Evolutionary conservation across 2,888 invertebrate species (phyloP).

Genomic region (Pterostichus niger): DNA sequence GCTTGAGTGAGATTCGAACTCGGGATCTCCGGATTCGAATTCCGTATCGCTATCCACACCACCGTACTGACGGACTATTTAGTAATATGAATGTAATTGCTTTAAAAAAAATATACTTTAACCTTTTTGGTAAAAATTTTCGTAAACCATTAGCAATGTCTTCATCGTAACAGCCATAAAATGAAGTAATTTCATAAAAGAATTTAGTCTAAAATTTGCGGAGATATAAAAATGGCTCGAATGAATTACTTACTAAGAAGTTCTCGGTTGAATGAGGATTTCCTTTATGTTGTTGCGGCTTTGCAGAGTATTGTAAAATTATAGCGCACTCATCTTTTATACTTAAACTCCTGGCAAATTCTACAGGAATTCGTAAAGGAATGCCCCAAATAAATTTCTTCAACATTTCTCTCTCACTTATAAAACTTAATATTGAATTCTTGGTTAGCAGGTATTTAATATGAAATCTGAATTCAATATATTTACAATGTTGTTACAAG

Average conservation of each 20-base stretch:
- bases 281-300: constrained; percentile 6
- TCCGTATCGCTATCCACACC: too few relatives aligned
- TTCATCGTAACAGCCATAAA: too few relatives aligned
- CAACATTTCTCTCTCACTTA: constrained; percentile 41
- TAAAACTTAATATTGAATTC: constrained; percentile 42
- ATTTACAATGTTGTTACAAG: too few relatives aligned
- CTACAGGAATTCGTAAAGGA: constrained; percentile 17
- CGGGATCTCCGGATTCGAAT: too few relatives aligned
- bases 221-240: neutral
- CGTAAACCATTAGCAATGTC: too few relatives aligned
- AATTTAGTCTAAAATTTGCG: neutral
- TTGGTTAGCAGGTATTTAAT: neutral
- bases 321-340: constrained; percentile 42
- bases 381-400: constrained; percentile 46
- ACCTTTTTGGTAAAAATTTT: too few relatives aligned
- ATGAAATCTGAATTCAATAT: too few relatives aligned
- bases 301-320: constrained; percentile 33
- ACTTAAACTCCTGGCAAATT: constrained; percentile 49
- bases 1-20: too few relatives aligned
- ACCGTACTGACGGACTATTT: too few relatives aligned
- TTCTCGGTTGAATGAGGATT: constrained; percentile 6
- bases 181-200: too few relatives aligned
- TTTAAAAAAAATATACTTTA: too few relatives aligned
- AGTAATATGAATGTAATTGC: too few relatives aligned
- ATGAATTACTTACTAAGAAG: constrained; percentile 2